Base-by-base conservation (phyloP, 1,140 invertebrate species). In the Drosophila punjabiensis region DNA sequence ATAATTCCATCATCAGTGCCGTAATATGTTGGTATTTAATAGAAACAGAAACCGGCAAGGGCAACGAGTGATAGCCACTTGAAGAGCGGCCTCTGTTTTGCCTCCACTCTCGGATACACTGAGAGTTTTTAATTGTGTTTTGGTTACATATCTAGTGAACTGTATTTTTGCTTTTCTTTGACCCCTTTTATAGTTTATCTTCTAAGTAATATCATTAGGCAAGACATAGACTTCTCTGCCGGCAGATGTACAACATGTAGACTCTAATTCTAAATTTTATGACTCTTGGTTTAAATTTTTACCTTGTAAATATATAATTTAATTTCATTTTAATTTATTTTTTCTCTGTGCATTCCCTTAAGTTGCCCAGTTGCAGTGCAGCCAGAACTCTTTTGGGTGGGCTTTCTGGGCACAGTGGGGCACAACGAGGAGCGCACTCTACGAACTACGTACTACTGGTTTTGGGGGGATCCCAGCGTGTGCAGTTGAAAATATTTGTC, bases 21-120 rank as follows among this genome's bases (percentile, higher is more conserved):
- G 37, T 64, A 61, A 20, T 48, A 35, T 32, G 48, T 32, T 30
- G 50, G 39, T 47, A 71, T 48, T 71, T 60, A 76, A 70, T 76
- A 77, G 74, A 61, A 71, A 79, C 59, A 45, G 50, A 73, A 83
- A 81, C 61, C 84, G 59, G 82, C 75, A 85, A 85, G 75, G 73
- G 79, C 76, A 90, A 86, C 87, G 86, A 90, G 90, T 90, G 86
- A 90, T 90, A 82, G 87, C 87, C 86, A 90, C 86, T 90, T 90
- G 86, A 90, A 76, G 50, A 60, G 33, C 59, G 28, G 30, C n/a
- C 59, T 45, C 39, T 48, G 53, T 16, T 45, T 61, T 39, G 18
- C 32, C 60, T 65, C 47, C 11, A 32, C 13, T 75, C 2, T 18
- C 33, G 16, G 69, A 18, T 74, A 55, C 77, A 80, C 77, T 43